Percentiles rank a stretch among this genome's conserved stretches.
Conservation (phyloP, 2,888 invertebrate species). For the Dione juno region DNA sequence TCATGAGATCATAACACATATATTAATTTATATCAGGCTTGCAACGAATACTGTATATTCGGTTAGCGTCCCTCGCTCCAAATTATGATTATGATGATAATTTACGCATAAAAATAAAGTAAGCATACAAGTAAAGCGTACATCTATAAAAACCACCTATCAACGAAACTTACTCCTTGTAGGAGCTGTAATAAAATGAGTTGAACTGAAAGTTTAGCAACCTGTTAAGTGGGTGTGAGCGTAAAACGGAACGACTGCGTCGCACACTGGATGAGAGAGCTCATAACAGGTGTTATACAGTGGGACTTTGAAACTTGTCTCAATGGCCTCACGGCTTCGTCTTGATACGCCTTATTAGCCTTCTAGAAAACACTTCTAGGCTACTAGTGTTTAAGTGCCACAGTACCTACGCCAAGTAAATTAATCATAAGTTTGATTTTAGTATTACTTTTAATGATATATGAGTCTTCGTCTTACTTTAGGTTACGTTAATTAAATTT, state of each 20-base stretch:
- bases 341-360: not conserved
- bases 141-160: not conserved
- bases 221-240: conserved; percentile 23
- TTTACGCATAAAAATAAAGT: too few relatives aligned
- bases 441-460: not conserved
- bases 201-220: conserved; percentile 16
- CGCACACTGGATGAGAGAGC: not conserved
- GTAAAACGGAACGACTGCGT: conserved; percentile 14
- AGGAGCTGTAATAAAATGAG: conserved; percentile 6
- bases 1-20: too few relatives aligned
- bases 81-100: too few relatives aligned
- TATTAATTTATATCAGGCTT: too few relatives aligned
- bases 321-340: not conserved
- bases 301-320: conserved; percentile 6
- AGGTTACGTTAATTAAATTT: not conserved
- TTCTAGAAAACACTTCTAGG: not conserved
- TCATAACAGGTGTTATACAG: conserved; percentile 2
- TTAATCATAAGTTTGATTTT: conserved; percentile 2
- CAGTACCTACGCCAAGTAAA: not conserved
- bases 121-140: not conserved
- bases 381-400: not conserved
- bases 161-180: conserved; percentile 3
- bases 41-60: too few relatives aligned
- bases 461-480: not conserved
- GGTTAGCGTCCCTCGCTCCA: too few relatives aligned